These are phyloP conservation scores for Coracias cyanogaster DNA, from an alignment of 2,797 vertebrate genomes.

Conservation along the genomic window DNA sequence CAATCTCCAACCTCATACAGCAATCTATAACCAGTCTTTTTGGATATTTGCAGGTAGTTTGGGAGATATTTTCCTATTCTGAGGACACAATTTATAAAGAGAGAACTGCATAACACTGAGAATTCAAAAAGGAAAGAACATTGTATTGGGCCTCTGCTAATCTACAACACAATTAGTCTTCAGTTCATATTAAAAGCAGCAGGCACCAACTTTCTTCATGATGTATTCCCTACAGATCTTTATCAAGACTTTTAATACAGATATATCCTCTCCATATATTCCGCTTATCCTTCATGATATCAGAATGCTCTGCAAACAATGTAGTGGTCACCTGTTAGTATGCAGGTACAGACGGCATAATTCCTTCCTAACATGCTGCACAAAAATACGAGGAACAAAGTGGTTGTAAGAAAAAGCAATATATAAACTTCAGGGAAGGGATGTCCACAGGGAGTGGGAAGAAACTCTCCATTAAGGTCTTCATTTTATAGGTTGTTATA, in stretches of 20 bases:
- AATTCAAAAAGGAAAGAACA: not conserved
- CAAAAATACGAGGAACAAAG: not conserved
- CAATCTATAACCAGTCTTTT: not conserved
- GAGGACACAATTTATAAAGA: not conserved
- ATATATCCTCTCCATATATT: not conserved
- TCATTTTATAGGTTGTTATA: not conserved
- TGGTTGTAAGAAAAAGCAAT: not conserved
- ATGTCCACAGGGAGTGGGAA: not conserved
- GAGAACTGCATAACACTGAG: not conserved
- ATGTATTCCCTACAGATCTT: not conserved
- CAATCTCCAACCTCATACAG: not conserved
- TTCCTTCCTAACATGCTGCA: rapidly evolving
- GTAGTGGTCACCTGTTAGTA: not conserved
- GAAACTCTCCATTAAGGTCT: not conserved
- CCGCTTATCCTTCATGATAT: not conserved
- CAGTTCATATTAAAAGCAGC: not conserved
- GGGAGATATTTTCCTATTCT: not conserved
- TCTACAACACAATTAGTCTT: not conserved
- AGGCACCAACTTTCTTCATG: not conserved
- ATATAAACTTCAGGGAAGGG: not conserved
- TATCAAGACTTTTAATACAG: not conserved
- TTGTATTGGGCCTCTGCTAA: not conserved
- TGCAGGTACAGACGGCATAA: not conserved
- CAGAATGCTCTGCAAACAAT: not conserved
- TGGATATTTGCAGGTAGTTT: not conserved